Base-by-base conservation (phyloP, 2,888 invertebrate genomes). In the Hoplodrina ambigua region DNA sequence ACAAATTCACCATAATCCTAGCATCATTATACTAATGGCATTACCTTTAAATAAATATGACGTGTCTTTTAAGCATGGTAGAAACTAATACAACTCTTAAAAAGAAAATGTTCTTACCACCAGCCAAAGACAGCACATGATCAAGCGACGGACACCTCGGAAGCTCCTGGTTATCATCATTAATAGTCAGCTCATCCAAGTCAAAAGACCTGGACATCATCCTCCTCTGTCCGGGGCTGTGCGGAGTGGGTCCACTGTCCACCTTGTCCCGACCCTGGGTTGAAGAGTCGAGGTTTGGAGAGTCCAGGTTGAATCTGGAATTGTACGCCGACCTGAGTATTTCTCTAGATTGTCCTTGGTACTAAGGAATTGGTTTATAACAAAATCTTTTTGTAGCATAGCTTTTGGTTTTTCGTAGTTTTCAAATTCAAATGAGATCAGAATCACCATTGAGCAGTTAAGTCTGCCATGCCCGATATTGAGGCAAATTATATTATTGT, bases 81-180 rank as follows among this genome's bases (percentile, higher is more conserved):
- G n/a, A n/a, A n/a, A n/a, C n/a, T n/a, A n/a, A n/a, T n/a, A 44
- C 10, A 33, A 7, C 33, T 33, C 7, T 7, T 6, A 33, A 7
- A 33, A 33, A 37, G 8, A 7, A 37, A 25, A 7, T 17, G 10
- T 4, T 57, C 81, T 72, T 80, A 94, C 94, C 94, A 55, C 89
- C 84, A 46, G 91, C 89, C 15, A 92, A 73, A 0, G 91, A 86
- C 17, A 95, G 86, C 11, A 96, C 89, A 75, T 95, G 94, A 69
- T 96, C 96, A 2, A 95, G 92, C 0, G 96, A 95, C 0, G 96
- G 94, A 64, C 95, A 96, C 6, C 95, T 76, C 0, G 94, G 93
- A 19, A 94, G 92, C 19, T 90, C 88, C 0, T 88, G 81, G 7
- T 80, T 86, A 17, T 80, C 68, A 37, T 91, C 91, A 19, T 75